Percentiles rank a stretch among this genome's conserved stretches.
These are phyloP conservation scores for Chrysina gloriosa DNA, from an alignment of 2,888 invertebrate species.

Conservation along the genomic window DNA sequence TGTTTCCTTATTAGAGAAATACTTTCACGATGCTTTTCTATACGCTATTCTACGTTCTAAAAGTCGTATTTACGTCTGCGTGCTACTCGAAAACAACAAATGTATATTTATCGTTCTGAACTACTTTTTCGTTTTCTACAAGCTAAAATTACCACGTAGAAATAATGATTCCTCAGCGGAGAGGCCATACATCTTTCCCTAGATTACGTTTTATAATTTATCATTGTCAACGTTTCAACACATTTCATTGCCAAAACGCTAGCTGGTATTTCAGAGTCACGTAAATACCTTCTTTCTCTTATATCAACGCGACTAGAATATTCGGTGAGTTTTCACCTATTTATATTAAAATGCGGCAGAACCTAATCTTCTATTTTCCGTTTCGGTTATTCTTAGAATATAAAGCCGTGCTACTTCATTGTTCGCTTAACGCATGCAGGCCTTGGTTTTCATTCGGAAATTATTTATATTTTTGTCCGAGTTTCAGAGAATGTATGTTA, in stretches of 20 bases:
- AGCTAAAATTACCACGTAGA: not conserved
- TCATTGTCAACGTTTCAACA: conserved; percentile 33
- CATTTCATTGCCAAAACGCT: conserved; percentile 18
- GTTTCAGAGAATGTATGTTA: no score
- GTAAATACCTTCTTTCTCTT: not conserved
- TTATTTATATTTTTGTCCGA: no score
- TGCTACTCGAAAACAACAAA: no score
- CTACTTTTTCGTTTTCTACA: not conserved
- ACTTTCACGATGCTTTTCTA: no score
- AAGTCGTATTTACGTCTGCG: no score
- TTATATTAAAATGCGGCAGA: not conserved
- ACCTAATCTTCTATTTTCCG: not conserved
- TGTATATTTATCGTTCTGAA: no score
- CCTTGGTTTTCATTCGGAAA: no score
- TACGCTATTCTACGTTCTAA: no score
- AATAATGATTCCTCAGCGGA: not conserved
- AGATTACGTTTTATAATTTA: conserved; percentile 14
- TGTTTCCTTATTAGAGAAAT: no score
- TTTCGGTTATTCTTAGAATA: not conserved
- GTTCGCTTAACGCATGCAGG: not conserved
- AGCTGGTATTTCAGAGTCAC: not conserved
- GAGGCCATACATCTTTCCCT: not conserved
- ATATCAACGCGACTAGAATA: not conserved
- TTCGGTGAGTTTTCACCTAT: not conserved
- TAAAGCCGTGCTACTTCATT: not conserved